Evolutionary conservation across 2,888 invertebrate genomes (phyloP).

Genomic region (Odontomyia ornata): DNA sequence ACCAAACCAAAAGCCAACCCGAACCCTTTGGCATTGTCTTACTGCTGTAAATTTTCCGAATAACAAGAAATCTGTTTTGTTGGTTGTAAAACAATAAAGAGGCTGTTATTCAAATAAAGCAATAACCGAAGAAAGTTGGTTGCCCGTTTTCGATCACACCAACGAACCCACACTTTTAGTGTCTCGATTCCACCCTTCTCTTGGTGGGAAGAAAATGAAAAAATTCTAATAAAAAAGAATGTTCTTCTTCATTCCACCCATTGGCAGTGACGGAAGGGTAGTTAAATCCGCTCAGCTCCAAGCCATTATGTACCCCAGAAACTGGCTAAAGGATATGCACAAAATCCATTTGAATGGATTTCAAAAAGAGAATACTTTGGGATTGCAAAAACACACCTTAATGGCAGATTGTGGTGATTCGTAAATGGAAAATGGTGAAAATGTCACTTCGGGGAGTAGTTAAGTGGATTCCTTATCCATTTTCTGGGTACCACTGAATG

Average conservation of each 20-base stretch:
- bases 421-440: constrained; percentile 58
- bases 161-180: not conserved
- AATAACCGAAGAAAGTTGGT: constrained; percentile 52
- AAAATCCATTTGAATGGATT: constrained; percentile 47
- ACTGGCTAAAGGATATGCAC: constrained; percentile 48
- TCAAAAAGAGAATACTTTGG: constrained; percentile 24
- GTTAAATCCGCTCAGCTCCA: not conserved
- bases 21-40: constrained; percentile 21
- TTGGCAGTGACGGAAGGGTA: not conserved
- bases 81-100: constrained; percentile 62
- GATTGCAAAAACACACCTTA: constrained; percentile 56
- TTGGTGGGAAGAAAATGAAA: constrained; percentile 17
- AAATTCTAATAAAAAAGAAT: constrained; percentile 46
- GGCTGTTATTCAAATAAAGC: constrained; percentile 63
- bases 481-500: constrained; percentile 46
- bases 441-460: constrained; percentile 64
- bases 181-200: not conserved
- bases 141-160: constrained; percentile 5
- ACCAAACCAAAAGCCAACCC: not conserved
- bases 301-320: not conserved
- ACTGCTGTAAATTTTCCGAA: constrained; percentile 47
- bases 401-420: constrained; percentile 65
- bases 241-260: constrained; percentile 12
- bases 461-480: constrained; percentile 49
- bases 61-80: constrained; percentile 53